Evolutionary conservation across 2,888 invertebrate species (phyloP).

Genomic region (Tinea pellionella): DNA sequence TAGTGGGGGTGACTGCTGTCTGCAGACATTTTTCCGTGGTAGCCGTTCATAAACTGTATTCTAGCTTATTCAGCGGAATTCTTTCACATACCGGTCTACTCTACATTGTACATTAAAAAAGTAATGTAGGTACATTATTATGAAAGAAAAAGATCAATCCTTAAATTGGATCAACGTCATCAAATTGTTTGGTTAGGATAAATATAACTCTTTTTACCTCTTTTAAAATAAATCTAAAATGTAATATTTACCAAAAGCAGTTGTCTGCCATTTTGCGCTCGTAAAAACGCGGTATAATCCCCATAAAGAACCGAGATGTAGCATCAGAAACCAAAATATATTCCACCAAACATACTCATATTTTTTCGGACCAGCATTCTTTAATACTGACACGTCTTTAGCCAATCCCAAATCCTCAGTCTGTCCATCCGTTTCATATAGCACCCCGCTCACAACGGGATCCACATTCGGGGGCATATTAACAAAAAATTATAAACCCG

Average conservation of each 20-base stretch:
- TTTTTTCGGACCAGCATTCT: slow-evolving; percentile 60
- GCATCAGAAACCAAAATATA: slow-evolving; percentile 73
- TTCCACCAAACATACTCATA: slow-evolving; percentile 78
- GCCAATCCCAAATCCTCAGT: slow-evolving; percentile 71
- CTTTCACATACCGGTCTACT: no score
- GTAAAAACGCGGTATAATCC: slow-evolving; percentile 74
- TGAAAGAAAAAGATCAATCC: no score
- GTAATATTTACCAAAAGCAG: slow-evolving; percentile 71
- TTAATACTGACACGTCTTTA: slow-evolving; percentile 66
- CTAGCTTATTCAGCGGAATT: no score
- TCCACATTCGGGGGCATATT: slow-evolving; percentile 68
- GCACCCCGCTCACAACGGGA: slow-evolving; percentile 65
- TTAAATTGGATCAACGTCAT: no score
- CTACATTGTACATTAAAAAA: no score
- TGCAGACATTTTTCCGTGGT: no score
- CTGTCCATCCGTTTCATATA: slow-evolving; percentile 75
- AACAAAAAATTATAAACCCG: neutral
- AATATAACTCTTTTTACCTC: no score
- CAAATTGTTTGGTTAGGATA: no score
- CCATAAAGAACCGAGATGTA: slow-evolving; percentile 75
- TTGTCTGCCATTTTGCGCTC: slow-evolving; percentile 74
- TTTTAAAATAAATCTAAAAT: no score
- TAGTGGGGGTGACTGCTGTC: no score
- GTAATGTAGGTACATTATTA: no score
- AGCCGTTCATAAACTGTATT: no score